Evolutionary conservation across 2,113 vertebrate genomes (phyloP), one percentile per base, ranked within the genome.

Genomic region (Rhadina sibilatrix): DNA sequence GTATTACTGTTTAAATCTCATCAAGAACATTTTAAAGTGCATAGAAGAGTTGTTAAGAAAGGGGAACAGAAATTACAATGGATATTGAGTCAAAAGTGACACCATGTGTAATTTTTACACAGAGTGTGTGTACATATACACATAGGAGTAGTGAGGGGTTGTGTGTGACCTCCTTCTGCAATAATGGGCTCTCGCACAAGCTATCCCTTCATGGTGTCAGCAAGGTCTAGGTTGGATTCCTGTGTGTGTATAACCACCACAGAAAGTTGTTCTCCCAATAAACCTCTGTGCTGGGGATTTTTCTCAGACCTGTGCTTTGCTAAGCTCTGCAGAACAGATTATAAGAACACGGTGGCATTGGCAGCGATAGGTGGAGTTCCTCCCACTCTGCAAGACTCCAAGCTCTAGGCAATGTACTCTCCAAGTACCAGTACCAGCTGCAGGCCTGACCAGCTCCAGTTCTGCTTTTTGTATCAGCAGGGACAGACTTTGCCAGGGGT

Each of bases 101-200:
- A 56, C 22, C 27, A 4, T 0, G 0, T 54, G 27, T 38, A 33
- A 42, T 31, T 91, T 78, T 89, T 70, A 63, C 40, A 38, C 5
- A 33, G 14, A 33, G 1, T 4, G 1, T 37, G 14, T 47, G 15
- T 22, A 44, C 7, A 28, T 13, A 40, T 6, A 59, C 0, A 0
- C 15, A 5, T 2, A 10, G 11, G 6, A 65, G 27, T 1, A 15
- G 30, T 0, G 1, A 4, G 2, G 24, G 15, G 20, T 4, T 63
- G 10, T 63, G 60, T 33, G 19, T 38, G 38, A 74, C 14, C 14
- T 63, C n/a, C 35, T 44, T 7, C 27, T 61, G 28, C 42, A 63
- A 10, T 6, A 69, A 47, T 6, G 28, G 21, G 15, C 5, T 83
- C n/a, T 7, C 17, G 50, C 19, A 66, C 16, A 12, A 85, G 33